Percentiles rank a stretch among this genome's conserved stretches.
Conservation (phyloP, 1,140 invertebrate species). For the Bombus soroeensis region DNA sequence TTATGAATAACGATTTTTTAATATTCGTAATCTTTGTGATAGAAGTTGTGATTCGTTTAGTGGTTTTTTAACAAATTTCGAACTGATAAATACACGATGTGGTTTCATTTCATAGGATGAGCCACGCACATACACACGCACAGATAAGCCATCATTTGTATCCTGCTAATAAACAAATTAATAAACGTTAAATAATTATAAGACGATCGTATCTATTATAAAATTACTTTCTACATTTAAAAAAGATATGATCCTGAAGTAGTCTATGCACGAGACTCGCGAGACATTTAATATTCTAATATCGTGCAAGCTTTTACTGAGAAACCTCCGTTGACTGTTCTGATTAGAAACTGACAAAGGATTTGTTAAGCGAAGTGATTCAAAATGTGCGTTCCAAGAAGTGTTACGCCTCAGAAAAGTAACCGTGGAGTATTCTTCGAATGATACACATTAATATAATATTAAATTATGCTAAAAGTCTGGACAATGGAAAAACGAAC, state of each 20-base stretch:
- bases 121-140: too few species aligned
- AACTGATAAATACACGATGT: too few species aligned
- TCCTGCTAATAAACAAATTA: too few species aligned
- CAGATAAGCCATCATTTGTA: too few species aligned
- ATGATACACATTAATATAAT: background rate
- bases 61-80: too few species aligned
- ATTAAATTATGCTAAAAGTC: background rate
- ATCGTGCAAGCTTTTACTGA: background rate
- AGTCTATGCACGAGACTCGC: background rate
- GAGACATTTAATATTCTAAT: background rate
- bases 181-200: too few species aligned
- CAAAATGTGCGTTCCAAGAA: background rate
- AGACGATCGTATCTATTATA: too few species aligned
- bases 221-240: too few species aligned
- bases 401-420: background rate
- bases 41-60: too few species aligned
- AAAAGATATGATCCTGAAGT: background rate
- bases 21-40: background rate
- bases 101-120: too few species aligned
- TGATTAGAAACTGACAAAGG: background rate
- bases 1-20: background rate
- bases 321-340: background rate
- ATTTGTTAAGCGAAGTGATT: background rate
- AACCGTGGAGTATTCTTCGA: background rate
- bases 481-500: too few species aligned